These are phyloP conservation scores for Marmota flaviventris DNA, from an alignment of 2,113 vertebrate genomes.

Conservation along the genomic window DNA sequence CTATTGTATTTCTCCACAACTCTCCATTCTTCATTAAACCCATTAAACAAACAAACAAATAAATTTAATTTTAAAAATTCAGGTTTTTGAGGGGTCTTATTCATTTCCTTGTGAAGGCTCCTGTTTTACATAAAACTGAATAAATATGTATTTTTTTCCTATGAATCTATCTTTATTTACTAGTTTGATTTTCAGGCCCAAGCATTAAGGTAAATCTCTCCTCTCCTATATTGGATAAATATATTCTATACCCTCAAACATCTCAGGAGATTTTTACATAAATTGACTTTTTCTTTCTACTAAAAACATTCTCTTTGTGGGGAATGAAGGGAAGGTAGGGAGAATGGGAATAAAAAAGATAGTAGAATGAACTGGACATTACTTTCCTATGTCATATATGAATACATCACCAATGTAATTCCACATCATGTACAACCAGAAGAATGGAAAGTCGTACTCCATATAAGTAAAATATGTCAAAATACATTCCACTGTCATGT, in stretches of 20 bases:
- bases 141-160: not conserved
- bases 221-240: not conserved
- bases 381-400: too few relatives aligned
- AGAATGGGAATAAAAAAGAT: too few relatives aligned
- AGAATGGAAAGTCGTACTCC: too few relatives aligned
- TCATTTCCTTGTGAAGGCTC: not conserved
- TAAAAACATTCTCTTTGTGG: constrained; percentile 4
- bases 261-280: not conserved
- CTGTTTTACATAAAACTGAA: not conserved
- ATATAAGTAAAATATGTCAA: too few relatives aligned
- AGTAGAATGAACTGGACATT: too few relatives aligned
- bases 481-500: too few relatives aligned
- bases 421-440: too few relatives aligned
- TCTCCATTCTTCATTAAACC: not conserved
- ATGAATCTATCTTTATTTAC: not conserved
- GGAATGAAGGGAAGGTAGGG: too few relatives aligned
- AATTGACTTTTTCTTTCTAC: not conserved
- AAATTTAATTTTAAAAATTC: not conserved
- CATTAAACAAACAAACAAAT: not conserved
- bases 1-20: not conserved
- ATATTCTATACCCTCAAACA: not conserved
- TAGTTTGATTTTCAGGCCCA: not conserved
- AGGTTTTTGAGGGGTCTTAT: not conserved
- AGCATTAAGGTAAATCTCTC: not conserved
- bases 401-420: too few relatives aligned